A percentile compares a stretch with the other conserved stretches of the same genome.
Conservation (phyloP, 2,113 vertebrate genomes). For the Atractosteus spatula region DNA sequence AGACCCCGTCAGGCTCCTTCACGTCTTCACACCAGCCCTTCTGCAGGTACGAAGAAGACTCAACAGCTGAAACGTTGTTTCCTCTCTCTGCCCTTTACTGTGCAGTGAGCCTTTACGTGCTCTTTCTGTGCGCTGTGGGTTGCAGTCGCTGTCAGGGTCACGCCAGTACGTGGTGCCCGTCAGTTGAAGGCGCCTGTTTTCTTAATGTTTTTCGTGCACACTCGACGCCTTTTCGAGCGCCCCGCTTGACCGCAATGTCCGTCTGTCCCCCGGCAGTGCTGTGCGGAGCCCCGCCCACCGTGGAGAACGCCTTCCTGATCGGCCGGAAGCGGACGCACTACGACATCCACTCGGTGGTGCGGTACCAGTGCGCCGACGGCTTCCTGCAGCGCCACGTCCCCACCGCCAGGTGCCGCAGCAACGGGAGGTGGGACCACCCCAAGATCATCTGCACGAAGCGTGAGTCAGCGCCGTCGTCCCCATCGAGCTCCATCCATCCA, state of each 20-base stretch:
- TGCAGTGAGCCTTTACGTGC: too few species aligned
- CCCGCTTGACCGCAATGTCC: neutral
- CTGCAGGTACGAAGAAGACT: too few species aligned
- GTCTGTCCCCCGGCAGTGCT: conserved; percentile 67
- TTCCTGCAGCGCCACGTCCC: conserved; percentile 85
- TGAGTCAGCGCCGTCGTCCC: conserved; percentile 58
- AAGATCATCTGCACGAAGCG: conserved; percentile 91
- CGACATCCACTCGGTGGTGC: conserved; percentile 82
- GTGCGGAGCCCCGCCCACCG: conserved; percentile 80
- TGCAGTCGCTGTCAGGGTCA: too few species aligned
- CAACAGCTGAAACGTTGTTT: too few species aligned
- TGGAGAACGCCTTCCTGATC: conserved; percentile 78
- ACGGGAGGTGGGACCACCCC: conserved; percentile 89
- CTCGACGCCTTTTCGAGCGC: too few species aligned
- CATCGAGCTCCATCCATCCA: neutral
- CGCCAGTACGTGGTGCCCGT: too few species aligned
- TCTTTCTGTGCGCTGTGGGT: too few species aligned
- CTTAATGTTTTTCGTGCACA: too few species aligned
- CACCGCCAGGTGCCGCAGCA: conserved; percentile 82
- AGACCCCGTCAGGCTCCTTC: too few species aligned
- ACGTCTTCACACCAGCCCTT: too few species aligned
- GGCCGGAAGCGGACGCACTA: conserved; percentile 82
- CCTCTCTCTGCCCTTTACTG: too few species aligned
- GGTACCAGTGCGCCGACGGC: conserved; percentile 86
- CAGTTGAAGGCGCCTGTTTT: too few species aligned